Base-by-base conservation (phyloP, 2,888 invertebrate species). In the Pterostichus madidus region DNA sequence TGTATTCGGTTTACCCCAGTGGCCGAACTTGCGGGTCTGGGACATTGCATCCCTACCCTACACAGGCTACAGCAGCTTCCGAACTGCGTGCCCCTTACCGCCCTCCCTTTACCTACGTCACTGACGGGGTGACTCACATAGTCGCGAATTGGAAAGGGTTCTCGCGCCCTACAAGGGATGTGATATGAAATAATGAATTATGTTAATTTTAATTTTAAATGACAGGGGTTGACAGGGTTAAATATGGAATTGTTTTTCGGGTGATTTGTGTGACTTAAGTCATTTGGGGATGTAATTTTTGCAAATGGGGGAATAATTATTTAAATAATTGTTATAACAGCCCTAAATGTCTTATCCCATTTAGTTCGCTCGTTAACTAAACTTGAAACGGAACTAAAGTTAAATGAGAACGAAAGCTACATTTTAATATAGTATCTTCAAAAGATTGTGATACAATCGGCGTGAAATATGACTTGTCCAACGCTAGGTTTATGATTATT, bases 21-120 rank as follows among this genome's bases (percentile, higher is more conserved):
- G 83, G 5, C 89, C 90, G 79, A 39, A 61, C 73, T 83, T 83
- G 79, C 24, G 83, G 79, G 64, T 83, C 56, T 11, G 56, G 8
- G 8, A 56, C 13, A 56, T 7, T 56, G 56, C 8, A 13, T 56
- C 13, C 31, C 61, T 64, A 59, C 59, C 53, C 35, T 31, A n/a
- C 39, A 11, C 6, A 24, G 10, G 15, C 68, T 35, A 39, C 5
- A 39, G 39, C 39, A 39, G 39, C 39, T 39, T 39, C 39, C 39
- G 39, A 39, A 39, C 39, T 5, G 39, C 39, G 35, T 24, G 17
- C 46, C 15, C 56, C 17, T 6, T 56, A 3, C 56, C 56, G 8
- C 56, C 2, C 17, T 4, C 56, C 52, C 10, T 35, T 5, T 13
- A 0, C 71, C 8, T 11, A 13, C 15, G 56, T 17, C 11, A 13